A percentile compares a stretch with the other conserved stretches of the same genome.
These are phyloP conservation scores for Chelmon rostratus DNA, from an alignment of 2,797 vertebrate genomes.

Conservation along the genomic window DNA sequence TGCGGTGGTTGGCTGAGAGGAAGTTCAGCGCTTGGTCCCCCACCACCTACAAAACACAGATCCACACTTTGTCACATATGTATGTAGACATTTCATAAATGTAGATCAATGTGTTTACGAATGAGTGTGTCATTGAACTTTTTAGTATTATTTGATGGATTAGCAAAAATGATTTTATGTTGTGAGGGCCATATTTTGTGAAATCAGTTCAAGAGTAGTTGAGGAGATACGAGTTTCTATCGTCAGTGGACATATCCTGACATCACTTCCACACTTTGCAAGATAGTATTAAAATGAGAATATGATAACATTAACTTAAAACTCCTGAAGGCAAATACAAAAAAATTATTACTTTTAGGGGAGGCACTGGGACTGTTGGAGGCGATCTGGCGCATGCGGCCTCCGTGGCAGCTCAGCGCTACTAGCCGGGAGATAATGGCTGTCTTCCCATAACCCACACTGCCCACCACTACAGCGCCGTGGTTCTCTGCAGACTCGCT, in stretches of 20 bases:
- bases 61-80: background rate
- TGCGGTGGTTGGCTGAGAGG: constrained; percentile 90
- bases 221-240: background rate
- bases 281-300: background rate
- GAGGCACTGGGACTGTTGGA: constrained; percentile 92
- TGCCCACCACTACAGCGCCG: constrained; percentile 92
- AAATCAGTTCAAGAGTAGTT: background rate
- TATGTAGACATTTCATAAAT: background rate
- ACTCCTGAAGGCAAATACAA: constrained; percentile 18
- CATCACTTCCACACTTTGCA: background rate
- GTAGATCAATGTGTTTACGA: background rate
- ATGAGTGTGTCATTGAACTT: background rate
- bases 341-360: constrained; percentile 88
- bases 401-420: constrained; percentile 97
- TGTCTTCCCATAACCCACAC: constrained; percentile 97
- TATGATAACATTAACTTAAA: background rate
- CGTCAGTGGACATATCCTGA: background rate
- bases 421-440: constrained; percentile 96
- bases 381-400: constrained; percentile 98
- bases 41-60: constrained; percentile 80
- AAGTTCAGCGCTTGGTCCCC: constrained; percentile 86
- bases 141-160: background rate
- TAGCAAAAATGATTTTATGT: background rate
- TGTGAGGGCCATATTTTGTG: background rate
- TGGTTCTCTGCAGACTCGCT: constrained; percentile 84